Evolutionary conservation across 2,113 vertebrate genomes (phyloP), one percentile per base, ranked within the genome.

Genomic region (Tor tambroides): DNA sequence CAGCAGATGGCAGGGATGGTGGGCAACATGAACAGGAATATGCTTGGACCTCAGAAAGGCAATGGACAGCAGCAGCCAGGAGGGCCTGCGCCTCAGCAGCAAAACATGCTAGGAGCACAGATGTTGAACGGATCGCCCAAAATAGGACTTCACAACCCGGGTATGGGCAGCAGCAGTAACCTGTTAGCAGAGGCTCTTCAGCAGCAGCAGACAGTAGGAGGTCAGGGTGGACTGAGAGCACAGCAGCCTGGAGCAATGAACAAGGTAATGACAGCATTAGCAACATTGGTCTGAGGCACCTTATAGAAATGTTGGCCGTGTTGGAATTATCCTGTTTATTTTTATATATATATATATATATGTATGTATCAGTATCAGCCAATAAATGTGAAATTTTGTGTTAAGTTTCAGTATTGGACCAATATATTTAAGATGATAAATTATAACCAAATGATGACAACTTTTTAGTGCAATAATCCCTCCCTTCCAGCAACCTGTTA

Each of bases 111-210:
- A 77, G 94, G 92, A 61, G 94, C 91, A 78, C 95, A 99, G 94
- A 97, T 99, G 93, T 96, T 99, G 96, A 99, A 99, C 28, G 98
- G 98, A 92, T 97, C 98, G 0, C 96, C 97, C 84, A 97, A 97
- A 93, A 96, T 99, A 96, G 95, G 96, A 0, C 99, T 98, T 65
- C 93, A 96, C 69, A 99, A 96, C 91, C 95, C 97, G 0, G 96
- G 94, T 82, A 96, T 99, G 95, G 95, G 96, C 17, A 94, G 90
- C 85, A 95, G 96, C 92, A 94, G 95, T 89, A 99, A 95, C 92
- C 89, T 99, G 89, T 85, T 99, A 93, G 95, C 97, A 4, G 98
- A 99, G 86, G 97, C 97, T 0, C 93, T 99, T 87, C 95, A 96
- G n/a, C 97, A 99, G 88, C 91, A 91, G 79, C 95, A 94, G 89